phyloP scores from a whole-genome alignment of 2,888 invertebrate species.

The Dynastes grantii region DNA sequence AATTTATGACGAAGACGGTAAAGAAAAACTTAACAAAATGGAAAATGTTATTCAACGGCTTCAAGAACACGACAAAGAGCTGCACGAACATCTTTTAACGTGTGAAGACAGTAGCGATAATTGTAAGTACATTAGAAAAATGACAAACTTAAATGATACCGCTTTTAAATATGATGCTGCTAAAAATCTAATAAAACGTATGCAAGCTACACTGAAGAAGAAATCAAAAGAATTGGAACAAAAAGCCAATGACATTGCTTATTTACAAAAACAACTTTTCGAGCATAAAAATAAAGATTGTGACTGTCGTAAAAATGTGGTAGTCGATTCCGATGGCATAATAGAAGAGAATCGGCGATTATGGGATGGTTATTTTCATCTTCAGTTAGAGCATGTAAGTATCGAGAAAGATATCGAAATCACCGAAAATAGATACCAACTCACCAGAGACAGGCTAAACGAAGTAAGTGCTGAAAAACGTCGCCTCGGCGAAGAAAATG shows the following conservation, averaged over 20 bases:
- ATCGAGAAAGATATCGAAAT: slow-evolving; percentile 36
- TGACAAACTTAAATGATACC: slow-evolving; percentile 2
- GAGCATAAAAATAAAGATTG: slow-evolving; percentile 19
- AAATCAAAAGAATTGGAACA: slow-evolving; percentile 35
- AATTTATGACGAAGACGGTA: slow-evolving; percentile 25
- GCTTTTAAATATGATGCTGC: slow-evolving; percentile 29
- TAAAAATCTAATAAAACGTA: slow-evolving; percentile 39
- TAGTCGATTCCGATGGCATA: slow-evolving; percentile 34
- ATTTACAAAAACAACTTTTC: slow-evolving; percentile 13
- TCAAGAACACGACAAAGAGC: slow-evolving; percentile 8
- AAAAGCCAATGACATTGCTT: slow-evolving; percentile 22
- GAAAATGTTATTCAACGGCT: not conserved
- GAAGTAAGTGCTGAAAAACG: slow-evolving; percentile 20
- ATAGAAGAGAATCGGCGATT: slow-evolving; percentile 46
- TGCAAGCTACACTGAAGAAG: slow-evolving; percentile 42
- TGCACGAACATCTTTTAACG: slow-evolving; percentile 16
- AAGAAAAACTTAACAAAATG: not conserved
- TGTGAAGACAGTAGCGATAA: not conserved
- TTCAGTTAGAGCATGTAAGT: slow-evolving; percentile 41
- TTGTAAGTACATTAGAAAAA: slow-evolving; percentile 20
- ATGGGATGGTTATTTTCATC: slow-evolving; percentile 44
- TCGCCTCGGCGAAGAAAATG: slow-evolving; percentile 15
- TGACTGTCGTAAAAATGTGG: slow-evolving; percentile 29
- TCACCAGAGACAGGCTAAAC: not conserved
- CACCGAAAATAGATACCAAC: slow-evolving; percentile 28